Percentiles rank a stretch among this genome's conserved stretches.
Conservation (phyloP, 2,888 invertebrate species). For the Cephus rjabovi region DNA sequence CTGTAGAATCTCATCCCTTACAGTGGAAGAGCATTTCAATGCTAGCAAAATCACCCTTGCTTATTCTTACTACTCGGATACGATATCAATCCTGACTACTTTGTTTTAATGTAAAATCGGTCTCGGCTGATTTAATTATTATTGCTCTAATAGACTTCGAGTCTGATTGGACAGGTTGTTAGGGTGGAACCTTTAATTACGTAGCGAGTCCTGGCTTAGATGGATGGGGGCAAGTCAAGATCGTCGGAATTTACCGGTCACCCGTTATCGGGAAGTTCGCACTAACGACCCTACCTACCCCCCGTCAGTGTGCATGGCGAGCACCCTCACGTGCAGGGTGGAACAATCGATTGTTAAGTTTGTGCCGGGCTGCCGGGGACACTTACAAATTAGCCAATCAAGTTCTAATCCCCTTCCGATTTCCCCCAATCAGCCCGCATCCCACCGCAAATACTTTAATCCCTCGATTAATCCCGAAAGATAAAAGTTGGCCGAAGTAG, state of each 20-base stretch:
- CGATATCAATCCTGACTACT: neutral
- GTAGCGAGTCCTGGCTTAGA: neutral
- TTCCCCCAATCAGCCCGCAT: conserved; percentile 62
- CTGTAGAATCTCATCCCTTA: conserved; percentile 10
- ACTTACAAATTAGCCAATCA: conserved; percentile 68
- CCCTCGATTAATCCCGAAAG: conserved; percentile 65
- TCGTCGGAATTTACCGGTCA: neutral
- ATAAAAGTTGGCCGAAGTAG: conserved; percentile 63
- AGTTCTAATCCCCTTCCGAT: conserved; percentile 63
- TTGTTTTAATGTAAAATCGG: neutral
- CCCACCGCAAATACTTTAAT: conserved; percentile 65
- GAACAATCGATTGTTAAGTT: conserved; percentile 62
- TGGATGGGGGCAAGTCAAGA: neutral
- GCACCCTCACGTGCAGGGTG: conserved; percentile 7
- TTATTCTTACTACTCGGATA: neutral
- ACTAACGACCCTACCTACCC: neutral
- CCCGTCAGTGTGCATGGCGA: conserved; percentile 1
- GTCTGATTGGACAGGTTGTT: neutral
- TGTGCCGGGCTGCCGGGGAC: conserved; percentile 56
- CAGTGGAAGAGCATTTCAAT: neutral
- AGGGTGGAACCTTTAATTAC: neutral
- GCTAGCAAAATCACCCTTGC: neutral
- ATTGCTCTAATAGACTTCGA: neutral
- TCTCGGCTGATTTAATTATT: neutral
- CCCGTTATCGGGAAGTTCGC: conserved; percentile 1